A percentile compares a stretch with the other conserved stretches of the same genome.
phyloP scores from a whole-genome alignment of 2,113 vertebrate genomes.

The Dasyprocta punctata region DNA sequence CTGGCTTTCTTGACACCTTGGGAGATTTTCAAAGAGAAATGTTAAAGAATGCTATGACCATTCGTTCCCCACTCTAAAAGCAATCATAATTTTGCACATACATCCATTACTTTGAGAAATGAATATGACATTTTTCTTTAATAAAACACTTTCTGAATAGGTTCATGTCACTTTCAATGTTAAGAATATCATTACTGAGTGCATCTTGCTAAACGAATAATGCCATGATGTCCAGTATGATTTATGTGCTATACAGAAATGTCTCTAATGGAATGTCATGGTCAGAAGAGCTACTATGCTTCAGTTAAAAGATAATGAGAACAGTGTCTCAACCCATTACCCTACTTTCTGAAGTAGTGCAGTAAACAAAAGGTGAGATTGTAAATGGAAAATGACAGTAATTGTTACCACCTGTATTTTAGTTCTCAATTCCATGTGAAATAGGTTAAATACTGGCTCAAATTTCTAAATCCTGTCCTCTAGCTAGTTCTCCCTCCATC shows the following conservation, averaged over 20 bases:
- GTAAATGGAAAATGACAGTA: not conserved
- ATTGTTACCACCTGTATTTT: not conserved
- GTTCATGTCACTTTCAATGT: not conserved
- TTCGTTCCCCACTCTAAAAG: not conserved
- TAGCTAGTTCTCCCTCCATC: not conserved
- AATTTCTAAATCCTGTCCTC: not conserved
- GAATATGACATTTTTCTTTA: not conserved
- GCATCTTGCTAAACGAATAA: not conserved
- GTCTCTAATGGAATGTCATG: not conserved
- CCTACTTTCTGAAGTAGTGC: not conserved
- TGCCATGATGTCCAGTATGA: not conserved
- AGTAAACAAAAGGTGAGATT: not conserved
- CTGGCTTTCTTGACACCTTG: not conserved
- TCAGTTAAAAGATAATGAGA: not conserved
- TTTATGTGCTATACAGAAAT: not conserved
- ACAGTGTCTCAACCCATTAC: not conserved
- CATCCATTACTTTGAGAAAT: not conserved
- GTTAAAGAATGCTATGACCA: not conserved
- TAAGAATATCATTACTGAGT: not conserved
- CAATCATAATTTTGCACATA: not conserved
- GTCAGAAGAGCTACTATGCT: not conserved
- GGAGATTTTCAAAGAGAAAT: not conserved
- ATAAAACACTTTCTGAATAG: constrained; percentile 25
- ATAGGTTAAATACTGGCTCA: not conserved
- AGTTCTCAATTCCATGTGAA: not conserved